Conservation (phyloP, 1,140 invertebrate genomes). For the Hylaeus volcanicus region DNA sequence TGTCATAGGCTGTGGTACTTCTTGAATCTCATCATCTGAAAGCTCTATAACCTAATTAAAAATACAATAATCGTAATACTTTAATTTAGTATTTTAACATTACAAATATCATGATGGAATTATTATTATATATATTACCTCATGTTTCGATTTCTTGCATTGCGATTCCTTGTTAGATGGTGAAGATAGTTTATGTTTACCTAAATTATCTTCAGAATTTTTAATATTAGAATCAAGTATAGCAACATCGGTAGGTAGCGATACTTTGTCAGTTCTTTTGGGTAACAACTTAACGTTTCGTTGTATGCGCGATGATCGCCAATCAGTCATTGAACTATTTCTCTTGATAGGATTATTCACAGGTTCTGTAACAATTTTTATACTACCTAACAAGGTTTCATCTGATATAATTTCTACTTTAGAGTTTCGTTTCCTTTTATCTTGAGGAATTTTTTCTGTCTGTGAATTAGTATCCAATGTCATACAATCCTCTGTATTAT, state of each 20-base stretch:
- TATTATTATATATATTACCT: conserved; percentile 64
- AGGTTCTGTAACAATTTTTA: conserved; percentile 67
- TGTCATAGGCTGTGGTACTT: conserved; percentile 69
- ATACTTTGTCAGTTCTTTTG: conserved; percentile 70
- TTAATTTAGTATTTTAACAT: conserved; percentile 13
- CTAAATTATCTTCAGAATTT: conserved; percentile 17
- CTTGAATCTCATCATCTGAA: conserved; percentile 77
- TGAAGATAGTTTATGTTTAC: conserved; percentile 50
- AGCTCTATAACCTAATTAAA: conserved; percentile 73
- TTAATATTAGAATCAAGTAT: conserved; percentile 45
- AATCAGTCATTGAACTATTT: conserved; percentile 56
- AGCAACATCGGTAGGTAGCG: conserved; percentile 32
- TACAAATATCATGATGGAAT: neutral
- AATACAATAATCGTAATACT: conserved; percentile 21
- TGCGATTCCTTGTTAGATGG: conserved; percentile 21
- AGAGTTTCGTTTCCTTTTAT: conserved; percentile 58
- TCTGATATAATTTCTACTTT: conserved; percentile 75
- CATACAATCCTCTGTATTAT: neutral
- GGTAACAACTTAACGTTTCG: conserved; percentile 76
- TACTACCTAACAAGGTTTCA: conserved; percentile 70
- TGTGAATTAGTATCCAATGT: neutral
- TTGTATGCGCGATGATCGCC: conserved; percentile 74
- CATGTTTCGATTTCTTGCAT: conserved; percentile 68
- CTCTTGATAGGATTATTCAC: conserved; percentile 4
- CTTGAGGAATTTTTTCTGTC: conserved; percentile 18